Conservation (phyloP, 2,797 vertebrate species). For the Sebastes ruberrimus region DNA sequence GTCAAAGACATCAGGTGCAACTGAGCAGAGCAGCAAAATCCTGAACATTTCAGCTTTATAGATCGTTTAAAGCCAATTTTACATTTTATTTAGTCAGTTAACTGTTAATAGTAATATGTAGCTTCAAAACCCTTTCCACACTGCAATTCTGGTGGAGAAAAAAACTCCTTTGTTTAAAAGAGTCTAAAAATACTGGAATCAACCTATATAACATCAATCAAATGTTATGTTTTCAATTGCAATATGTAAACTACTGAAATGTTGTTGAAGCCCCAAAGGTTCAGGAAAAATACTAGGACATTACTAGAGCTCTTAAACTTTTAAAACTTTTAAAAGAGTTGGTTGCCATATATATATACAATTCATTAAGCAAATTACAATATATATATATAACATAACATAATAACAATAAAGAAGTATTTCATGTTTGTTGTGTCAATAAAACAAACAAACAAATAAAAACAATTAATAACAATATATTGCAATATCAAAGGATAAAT, state of each 20-base stretch:
- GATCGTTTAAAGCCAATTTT: neutral
- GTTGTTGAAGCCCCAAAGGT: neutral
- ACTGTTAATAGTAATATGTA: neutral
- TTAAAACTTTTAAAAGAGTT: no score
- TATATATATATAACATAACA: no score
- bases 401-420: no score
- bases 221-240: no score
- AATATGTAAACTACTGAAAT: neutral
- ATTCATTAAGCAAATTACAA: no score
- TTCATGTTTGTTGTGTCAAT: no score
- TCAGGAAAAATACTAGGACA: neutral
- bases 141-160: neutral
- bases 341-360: no score
- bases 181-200: neutral
- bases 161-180: neutral
- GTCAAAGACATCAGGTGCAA: neutral
- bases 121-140: neutral
- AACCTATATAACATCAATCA: neutral
- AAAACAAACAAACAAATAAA: no score
- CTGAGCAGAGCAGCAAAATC: neutral
- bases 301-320: no score
- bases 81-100: neutral
- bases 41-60: neutral
- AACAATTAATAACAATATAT: no score
- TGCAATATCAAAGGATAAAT: no score